A percentile compares a stretch with the other conserved stretches of the same genome.
Conservation (phyloP, 2,888 invertebrate genomes). For the Orgyia antiqua region DNA sequence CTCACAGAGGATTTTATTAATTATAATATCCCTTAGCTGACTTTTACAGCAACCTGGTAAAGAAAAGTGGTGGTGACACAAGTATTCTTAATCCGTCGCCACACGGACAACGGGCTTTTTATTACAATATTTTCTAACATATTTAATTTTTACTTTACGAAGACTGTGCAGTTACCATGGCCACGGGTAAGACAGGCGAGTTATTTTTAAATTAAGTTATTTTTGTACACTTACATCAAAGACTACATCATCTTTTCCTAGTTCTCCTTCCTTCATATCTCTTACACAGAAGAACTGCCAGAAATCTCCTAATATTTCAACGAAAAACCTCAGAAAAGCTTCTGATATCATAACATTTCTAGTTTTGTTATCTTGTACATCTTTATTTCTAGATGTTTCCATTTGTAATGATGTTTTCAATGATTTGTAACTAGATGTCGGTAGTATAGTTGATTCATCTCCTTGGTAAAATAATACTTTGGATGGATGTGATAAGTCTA, state of each 20-base stretch:
- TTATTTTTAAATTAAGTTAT: too few species aligned
- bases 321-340: slow-evolving; percentile 86
- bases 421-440: slow-evolving; percentile 82
- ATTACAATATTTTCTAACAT: too few species aligned
- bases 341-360: slow-evolving; percentile 87
- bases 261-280: slow-evolving; percentile 39
- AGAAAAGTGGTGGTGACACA: too few species aligned
- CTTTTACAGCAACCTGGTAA: too few species aligned
- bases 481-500: slow-evolving; percentile 81
- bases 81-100: too few species aligned
- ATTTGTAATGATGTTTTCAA: slow-evolving; percentile 76
- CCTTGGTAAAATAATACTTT: slow-evolving; percentile 82
- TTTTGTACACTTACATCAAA: slow-evolving; percentile 55
- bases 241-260: slow-evolving; percentile 52
- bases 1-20: too few species aligned
- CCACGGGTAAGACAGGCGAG: too few species aligned
- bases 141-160: too few species aligned
- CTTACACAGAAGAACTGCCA: slow-evolving; percentile 69
- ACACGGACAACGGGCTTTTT: too few species aligned
- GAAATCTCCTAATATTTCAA: slow-evolving; percentile 86
- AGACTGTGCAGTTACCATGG: too few species aligned
- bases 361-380: slow-evolving; percentile 60
- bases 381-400: slow-evolving; percentile 50
- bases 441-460: slow-evolving; percentile 87
- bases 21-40: too few species aligned